Percentiles rank a stretch among this genome's conserved stretches.
These are phyloP conservation scores for Leptinotarsa defecta DNA, from an alignment of 1,140 invertebrate genomes.

Conservation along the genomic window DNA sequence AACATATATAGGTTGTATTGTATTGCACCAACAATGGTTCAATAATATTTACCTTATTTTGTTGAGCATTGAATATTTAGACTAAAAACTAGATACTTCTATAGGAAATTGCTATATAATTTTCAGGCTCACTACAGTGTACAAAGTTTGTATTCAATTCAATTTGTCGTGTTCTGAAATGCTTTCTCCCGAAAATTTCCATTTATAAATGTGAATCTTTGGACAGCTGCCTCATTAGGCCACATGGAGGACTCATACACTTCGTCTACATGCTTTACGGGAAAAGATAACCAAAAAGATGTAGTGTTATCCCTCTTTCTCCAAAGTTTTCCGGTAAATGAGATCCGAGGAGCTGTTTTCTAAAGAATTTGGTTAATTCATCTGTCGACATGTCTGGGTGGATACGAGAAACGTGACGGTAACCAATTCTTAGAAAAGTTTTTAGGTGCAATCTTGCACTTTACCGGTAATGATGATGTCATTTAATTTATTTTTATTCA, in stretches of 20 bases:
- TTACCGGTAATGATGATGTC: constrained; percentile 2
- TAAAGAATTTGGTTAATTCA: background rate
- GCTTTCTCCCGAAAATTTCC: background rate
- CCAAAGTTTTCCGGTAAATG: background rate
- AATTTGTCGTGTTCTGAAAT: background rate
- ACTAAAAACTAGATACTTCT: background rate
- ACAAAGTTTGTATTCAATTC: background rate
- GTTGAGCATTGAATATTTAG: too few species aligned
- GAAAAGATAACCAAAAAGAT: too few species aligned
- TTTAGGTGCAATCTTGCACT: constrained; percentile 17
- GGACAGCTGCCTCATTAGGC: background rate
- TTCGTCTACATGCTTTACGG: too few species aligned
- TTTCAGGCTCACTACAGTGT: too few species aligned
- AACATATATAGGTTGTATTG: background rate
- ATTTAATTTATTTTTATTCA: constrained; percentile 3
- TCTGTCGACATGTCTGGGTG: background rate
- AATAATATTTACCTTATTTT: too few species aligned
- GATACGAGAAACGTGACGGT: too few species aligned
- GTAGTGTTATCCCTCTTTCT: background rate
- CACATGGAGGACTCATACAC: background rate
- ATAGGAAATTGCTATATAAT: background rate
- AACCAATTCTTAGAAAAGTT: background rate
- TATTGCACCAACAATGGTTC: too few species aligned
- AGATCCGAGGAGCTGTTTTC: too few species aligned
- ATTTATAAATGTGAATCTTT: background rate